Percentiles rank a stretch among this genome's conserved stretches.
Conservation (phyloP, 30 jellyfish, hydroid and myxozoan genomes). For the Aurelia sp. region DNA sequence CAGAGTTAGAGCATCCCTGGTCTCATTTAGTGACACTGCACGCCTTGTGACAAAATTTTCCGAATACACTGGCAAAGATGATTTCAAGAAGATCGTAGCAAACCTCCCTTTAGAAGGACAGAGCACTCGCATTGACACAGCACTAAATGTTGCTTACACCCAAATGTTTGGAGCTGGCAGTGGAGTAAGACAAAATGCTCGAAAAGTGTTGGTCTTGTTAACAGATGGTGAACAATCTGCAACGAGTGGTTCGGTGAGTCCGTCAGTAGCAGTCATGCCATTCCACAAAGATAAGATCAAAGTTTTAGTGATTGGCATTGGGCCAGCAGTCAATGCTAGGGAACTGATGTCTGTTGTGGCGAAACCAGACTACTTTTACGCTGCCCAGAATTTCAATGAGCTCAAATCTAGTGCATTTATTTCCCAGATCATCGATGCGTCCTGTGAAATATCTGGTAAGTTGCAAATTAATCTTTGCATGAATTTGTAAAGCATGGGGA, state of each 20-base stretch:
- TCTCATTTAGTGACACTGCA: conserved; percentile 56
- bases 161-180: conserved; percentile 48
- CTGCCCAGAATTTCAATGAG: conserved; percentile 55
- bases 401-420: conserved; percentile 46
- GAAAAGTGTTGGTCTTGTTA: conserved; percentile 73
- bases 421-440: conserved; percentile 36
- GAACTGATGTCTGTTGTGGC: conserved; percentile 42
- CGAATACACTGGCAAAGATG: neutral
- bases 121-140: conserved; percentile 66
- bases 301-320: conserved; percentile 83
- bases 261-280: conserved; percentile 72
- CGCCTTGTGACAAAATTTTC: conserved; percentile 15
- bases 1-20: conserved; percentile 46
- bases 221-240: conserved; percentile 95
- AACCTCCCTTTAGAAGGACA: conserved; percentile 60
- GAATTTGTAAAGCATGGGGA: no score
- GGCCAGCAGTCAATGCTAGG: conserved; percentile 65
- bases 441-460: conserved; percentile 64
- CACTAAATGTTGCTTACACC: conserved; percentile 62
- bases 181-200: conserved; percentile 50
- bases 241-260: conserved; percentile 67
- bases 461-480: neutral
- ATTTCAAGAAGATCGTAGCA: conserved; percentile 25
- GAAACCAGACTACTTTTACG: conserved; percentile 50
- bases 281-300: conserved; percentile 60